A percentile compares a stretch with the other conserved stretches of the same genome.
Conservation (phyloP, 2,888 invertebrate species). For the Periphyllus acericola region DNA sequence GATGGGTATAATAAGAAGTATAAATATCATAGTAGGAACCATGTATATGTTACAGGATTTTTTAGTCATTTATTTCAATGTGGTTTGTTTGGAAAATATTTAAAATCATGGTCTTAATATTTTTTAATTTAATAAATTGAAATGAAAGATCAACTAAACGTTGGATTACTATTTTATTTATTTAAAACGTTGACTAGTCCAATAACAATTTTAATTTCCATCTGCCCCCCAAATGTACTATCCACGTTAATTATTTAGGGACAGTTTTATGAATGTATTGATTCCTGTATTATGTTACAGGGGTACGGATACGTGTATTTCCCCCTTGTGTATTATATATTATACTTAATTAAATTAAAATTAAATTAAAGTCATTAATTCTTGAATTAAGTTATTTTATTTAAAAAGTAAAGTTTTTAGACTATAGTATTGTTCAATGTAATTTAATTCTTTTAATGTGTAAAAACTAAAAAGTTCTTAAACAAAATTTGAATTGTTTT, state of each 20-base stretch:
- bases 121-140: background rate
- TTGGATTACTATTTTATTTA: constrained; percentile 2
- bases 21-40: no score
- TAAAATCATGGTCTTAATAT: background rate
- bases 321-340: constrained; percentile 20
- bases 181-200: background rate
- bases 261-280: constrained; percentile 51
- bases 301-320: background rate
- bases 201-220: background rate
- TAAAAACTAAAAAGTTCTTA: constrained; percentile 41
- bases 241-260: constrained; percentile 19
- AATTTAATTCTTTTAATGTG: constrained; percentile 31
- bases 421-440: background rate
- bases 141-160: background rate
- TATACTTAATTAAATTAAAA: constrained; percentile 42
- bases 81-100: no score
- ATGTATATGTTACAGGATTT: no score
- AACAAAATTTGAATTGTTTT: background rate
- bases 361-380: constrained; percentile 23
- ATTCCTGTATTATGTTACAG: constrained; percentile 6
- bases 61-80: no score
- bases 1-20: no score
- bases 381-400: background rate
- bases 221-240: background rate
- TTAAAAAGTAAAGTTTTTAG: background rate